Evolutionary conservation across 2,113 vertebrate genomes (phyloP).

Genomic region (Okapia johnstoni): DNA sequence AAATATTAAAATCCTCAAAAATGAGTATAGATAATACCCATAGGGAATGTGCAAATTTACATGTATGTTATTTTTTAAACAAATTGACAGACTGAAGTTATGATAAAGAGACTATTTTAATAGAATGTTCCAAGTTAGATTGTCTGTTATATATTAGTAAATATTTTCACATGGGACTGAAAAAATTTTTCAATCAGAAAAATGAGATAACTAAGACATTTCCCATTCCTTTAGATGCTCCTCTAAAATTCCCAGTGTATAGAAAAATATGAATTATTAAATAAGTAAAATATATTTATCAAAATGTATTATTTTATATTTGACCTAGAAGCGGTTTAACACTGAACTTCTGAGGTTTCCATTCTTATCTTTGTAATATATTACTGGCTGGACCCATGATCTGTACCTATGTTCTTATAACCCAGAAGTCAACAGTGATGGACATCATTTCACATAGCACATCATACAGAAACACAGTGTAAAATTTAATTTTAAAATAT

Average conservation of each 20-base stretch:
- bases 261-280: neutral
- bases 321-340: neutral
- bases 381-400: neutral
- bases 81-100: neutral
- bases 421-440: neutral
- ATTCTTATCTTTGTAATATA: neutral
- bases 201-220: neutral
- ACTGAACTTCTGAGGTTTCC: neutral
- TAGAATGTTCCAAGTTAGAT: neutral
- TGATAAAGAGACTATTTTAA: neutral
- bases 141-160: neutral
- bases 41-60: neutral
- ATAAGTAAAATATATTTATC: neutral
- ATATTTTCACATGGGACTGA: neutral
- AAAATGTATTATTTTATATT: neutral
- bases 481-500: conserved; percentile 19
- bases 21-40: neutral
- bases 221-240: neutral
- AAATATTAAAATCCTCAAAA: neutral
- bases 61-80: neutral
- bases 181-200: conserved; percentile 23
- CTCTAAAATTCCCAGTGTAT: neutral
- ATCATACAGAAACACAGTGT: neutral
- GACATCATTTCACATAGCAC: neutral
- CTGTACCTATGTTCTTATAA: neutral